phyloP scores from a whole-genome alignment of 2,888 invertebrate species.

The Hemithea aestivaria region DNA sequence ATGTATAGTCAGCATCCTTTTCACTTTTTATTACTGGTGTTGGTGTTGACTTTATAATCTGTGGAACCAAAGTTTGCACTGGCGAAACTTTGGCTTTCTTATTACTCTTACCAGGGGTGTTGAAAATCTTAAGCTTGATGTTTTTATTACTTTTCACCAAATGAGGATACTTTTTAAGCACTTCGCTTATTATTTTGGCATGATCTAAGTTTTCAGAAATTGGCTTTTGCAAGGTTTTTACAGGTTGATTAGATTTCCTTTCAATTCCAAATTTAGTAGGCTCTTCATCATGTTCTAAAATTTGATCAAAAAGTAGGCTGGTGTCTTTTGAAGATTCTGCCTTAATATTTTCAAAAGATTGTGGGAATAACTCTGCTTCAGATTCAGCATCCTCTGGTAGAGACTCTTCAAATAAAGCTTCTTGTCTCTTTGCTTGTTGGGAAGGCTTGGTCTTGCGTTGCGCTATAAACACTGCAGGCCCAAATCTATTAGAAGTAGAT shows the following conservation, averaged over 20 bases:
- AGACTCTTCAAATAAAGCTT: slow-evolving; percentile 54
- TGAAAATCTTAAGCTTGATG: slow-evolving; percentile 90
- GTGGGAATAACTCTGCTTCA: slow-evolving; percentile 44
- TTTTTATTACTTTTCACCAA: slow-evolving; percentile 92
- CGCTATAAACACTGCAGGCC: slow-evolving; percentile 69
- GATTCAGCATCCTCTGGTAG: slow-evolving; percentile 43
- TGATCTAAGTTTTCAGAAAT: slow-evolving; percentile 79
- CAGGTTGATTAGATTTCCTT: slow-evolving; percentile 78
- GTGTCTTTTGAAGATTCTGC: slow-evolving; percentile 42
- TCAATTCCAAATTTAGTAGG: slow-evolving; percentile 77
- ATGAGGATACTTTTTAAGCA: slow-evolving; percentile 92
- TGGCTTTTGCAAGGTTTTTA: not conserved
- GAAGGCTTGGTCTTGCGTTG: too few relatives aligned
- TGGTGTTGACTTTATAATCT: slow-evolving; percentile 29
- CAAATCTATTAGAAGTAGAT: too few relatives aligned
- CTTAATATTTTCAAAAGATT: slow-evolving; percentile 29
- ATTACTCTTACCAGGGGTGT: slow-evolving; percentile 63
- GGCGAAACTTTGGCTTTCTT: slow-evolving; percentile 35
- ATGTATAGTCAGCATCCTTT: slow-evolving; percentile 48
- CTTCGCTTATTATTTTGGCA: slow-evolving; percentile 92
- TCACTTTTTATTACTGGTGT: slow-evolving; percentile 31
- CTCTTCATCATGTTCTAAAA: slow-evolving; percentile 48
- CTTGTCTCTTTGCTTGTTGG: slow-evolving; percentile 38
- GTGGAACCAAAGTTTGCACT: slow-evolving; percentile 33
- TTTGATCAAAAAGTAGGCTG: slow-evolving; percentile 68